Percentiles rank a stretch among this genome's conserved stretches.
Conservation (phyloP, 2,113 vertebrate species). For the Mungos mungo region DNA sequence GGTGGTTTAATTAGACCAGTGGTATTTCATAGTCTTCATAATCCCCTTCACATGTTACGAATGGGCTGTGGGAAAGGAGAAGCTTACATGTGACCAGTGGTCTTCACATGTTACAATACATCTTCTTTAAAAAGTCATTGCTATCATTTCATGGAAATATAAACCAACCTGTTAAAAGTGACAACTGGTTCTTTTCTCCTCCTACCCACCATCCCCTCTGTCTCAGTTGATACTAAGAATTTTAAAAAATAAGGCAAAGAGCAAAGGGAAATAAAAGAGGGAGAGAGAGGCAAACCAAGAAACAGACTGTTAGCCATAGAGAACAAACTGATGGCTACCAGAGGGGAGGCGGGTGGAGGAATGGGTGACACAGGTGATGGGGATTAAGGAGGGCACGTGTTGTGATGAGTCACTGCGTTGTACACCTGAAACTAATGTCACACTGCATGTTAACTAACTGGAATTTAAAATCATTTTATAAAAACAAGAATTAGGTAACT, state of each 20-base stretch:
- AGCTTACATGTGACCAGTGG: neutral
- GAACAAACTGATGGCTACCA: neutral
- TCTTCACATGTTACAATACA: neutral
- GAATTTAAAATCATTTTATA: neutral
- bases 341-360: neutral
- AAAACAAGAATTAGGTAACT: slow-evolving; percentile 56
- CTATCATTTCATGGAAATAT: neutral
- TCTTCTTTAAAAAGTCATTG: slow-evolving; percentile 9
- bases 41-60: neutral
- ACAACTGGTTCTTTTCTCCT: slow-evolving; percentile 6
- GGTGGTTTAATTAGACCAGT: neutral
- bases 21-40: neutral
- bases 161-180: slow-evolving; percentile 52
- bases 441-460: neutral
- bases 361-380: neutral
- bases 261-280: neutral
- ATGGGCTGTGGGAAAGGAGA: neutral
- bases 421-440: neutral
- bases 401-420: neutral
- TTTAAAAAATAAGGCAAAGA: neutral
- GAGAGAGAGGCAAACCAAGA: neutral
- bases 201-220: neutral
- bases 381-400: neutral
- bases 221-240: slow-evolving; percentile 46
- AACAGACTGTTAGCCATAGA: neutral